phyloP scores from a whole-genome alignment of 1,140 invertebrate genomes.

The Drosophila bifasciata region DNA sequence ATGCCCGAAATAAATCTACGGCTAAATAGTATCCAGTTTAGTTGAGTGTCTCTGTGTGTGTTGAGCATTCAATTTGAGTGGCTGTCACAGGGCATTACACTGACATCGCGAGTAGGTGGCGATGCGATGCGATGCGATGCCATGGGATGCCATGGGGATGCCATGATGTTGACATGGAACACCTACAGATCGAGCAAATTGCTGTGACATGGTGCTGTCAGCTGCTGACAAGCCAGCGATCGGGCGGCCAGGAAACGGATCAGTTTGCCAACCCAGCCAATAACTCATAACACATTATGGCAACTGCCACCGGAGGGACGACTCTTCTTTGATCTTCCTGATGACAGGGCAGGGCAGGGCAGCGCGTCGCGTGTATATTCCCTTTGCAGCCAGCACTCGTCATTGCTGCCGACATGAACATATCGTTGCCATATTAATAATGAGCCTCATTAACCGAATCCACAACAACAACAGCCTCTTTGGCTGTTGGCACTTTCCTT shows the following conservation, averaged over 20 bases:
- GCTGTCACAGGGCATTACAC: slow-evolving; percentile 59
- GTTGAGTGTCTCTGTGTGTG: slow-evolving; percentile 9
- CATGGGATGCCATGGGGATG: too few species aligned
- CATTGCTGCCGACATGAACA: slow-evolving; percentile 73
- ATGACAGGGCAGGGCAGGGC: slow-evolving; percentile 58
- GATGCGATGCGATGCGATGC: slow-evolving; percentile 11
- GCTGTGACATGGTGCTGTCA: slow-evolving; percentile 79
- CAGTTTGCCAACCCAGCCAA: slow-evolving; percentile 48
- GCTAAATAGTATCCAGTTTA: slow-evolving; percentile 68
- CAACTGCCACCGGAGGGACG: slow-evolving; percentile 25
- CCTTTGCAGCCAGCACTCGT: slow-evolving; percentile 34
- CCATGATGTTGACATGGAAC: slow-evolving; percentile 36
- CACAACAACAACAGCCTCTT: slow-evolving; percentile 71
- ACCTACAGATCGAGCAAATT: slow-evolving; percentile 72
- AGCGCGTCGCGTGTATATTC: slow-evolving; percentile 68
- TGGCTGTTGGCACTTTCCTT: slow-evolving; percentile 44
- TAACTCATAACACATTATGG: slow-evolving; percentile 80
- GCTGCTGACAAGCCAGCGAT: slow-evolving; percentile 76
- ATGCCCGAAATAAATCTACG: slow-evolving; percentile 79
- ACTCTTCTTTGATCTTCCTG: slow-evolving; percentile 69
- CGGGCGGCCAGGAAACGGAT: slow-evolving; percentile 70
- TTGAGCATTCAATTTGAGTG: slow-evolving; percentile 75
- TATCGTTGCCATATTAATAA: slow-evolving; percentile 79
- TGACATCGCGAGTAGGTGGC: slow-evolving; percentile 51
- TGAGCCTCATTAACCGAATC: slow-evolving; percentile 76